phyloP scores from a whole-genome alignment of 2,888 invertebrate genomes.

The Cryptophagus acutangulus region DNA sequence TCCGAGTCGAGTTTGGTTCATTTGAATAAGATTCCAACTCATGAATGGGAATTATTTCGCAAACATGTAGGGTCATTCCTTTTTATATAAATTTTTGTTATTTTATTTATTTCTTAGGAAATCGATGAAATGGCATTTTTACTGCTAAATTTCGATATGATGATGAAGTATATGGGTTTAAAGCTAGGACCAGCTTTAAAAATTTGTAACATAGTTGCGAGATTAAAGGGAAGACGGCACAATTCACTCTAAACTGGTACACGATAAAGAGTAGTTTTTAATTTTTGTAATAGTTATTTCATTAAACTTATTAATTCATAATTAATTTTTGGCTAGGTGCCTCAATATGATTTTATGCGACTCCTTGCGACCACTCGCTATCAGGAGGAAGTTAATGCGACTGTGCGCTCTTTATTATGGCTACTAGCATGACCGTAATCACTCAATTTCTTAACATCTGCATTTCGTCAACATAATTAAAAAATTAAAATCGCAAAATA shows the following conservation, averaged over 20 bases:
- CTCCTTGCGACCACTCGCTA: too few relatives aligned
- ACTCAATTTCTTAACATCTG: too few relatives aligned
- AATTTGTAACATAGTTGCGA: constrained; percentile 89
- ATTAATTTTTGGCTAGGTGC: too few relatives aligned
- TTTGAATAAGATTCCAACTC: constrained; percentile 56
- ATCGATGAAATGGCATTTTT: constrained; percentile 96
- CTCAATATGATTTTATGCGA: too few relatives aligned
- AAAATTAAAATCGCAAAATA: too few relatives aligned
- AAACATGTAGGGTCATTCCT: constrained; percentile 73
- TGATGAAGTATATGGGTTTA: constrained; percentile 99
- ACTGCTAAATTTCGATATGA: constrained; percentile 92
- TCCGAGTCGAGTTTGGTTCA: constrained; percentile 35
- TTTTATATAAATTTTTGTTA: constrained; percentile 1
- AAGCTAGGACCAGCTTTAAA: constrained; percentile 96
- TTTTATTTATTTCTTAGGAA: constrained; percentile 63
- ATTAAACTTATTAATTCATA: too few relatives aligned
- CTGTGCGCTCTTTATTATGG: too few relatives aligned
- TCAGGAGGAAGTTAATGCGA: too few relatives aligned
- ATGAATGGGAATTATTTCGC: constrained; percentile 89
- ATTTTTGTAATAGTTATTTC: too few relatives aligned
- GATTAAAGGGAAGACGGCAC: constrained; percentile 69
- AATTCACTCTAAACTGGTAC: constrained; percentile 4
- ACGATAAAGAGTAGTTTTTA: too few relatives aligned
- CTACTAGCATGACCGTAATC: too few relatives aligned
- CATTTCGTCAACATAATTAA: too few relatives aligned